Evolutionary conservation across 1,140 invertebrate species (phyloP).

Genomic region (Drosophila auraria): DNA sequence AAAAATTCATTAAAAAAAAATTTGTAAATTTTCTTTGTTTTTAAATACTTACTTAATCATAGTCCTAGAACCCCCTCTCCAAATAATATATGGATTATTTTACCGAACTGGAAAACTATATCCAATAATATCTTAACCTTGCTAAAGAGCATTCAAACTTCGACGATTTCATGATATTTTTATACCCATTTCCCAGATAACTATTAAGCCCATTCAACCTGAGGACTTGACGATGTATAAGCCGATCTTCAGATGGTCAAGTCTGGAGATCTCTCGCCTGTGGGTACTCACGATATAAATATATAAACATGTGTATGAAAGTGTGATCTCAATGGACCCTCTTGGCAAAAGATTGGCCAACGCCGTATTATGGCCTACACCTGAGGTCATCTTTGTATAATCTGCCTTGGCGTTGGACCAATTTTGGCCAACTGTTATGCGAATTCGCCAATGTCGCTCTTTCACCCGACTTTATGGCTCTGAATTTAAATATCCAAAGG

Average conservation of each 20-base stretch:
- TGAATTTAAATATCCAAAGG: slow-evolving; percentile 24
- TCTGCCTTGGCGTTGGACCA: background rate
- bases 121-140: too few relatives aligned
- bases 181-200: background rate
- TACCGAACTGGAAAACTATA: too few relatives aligned
- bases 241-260: slow-evolving; percentile 3
- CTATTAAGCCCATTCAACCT: slow-evolving; percentile 2
- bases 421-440: slow-evolving; percentile 26
- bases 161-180: background rate
- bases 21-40: too few relatives aligned
- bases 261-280: background rate
- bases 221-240: background rate
- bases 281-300: background rate
- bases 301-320: background rate
- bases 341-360: slow-evolving; percentile 16
- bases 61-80: too few relatives aligned
- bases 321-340: slow-evolving; percentile 7
- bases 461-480: slow-evolving; percentile 24
- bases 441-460: slow-evolving; percentile 23
- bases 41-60: too few relatives aligned
- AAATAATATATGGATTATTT: too few relatives aligned
- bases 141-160: background rate
- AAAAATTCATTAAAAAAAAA: too few relatives aligned
- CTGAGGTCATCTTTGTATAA: slow-evolving; percentile 39
- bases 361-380: slow-evolving; percentile 33